Conservation (phyloP, 2,113 vertebrate genomes). For the Leptobrachium leishanense region DNA sequence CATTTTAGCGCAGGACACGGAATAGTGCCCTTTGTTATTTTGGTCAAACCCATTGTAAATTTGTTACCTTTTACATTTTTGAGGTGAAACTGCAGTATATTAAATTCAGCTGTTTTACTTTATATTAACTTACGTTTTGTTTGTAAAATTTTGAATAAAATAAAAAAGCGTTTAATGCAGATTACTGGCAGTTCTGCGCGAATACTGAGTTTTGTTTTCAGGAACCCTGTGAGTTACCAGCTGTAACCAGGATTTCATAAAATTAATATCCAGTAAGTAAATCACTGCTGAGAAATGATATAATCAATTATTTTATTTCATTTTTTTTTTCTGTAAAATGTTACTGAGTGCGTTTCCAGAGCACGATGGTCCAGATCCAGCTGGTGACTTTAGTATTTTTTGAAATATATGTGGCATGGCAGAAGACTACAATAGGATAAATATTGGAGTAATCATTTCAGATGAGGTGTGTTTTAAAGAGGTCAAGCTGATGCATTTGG, state of each 20-base stretch:
- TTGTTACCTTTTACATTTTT: no score
- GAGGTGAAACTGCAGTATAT: no score
- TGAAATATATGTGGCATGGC: slow-evolving; percentile 57
- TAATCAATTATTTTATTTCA: slow-evolving; percentile 51
- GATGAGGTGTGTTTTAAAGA: slow-evolving; percentile 66
- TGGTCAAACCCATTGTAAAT: no score
- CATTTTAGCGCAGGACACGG: no score
- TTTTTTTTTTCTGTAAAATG: slow-evolving; percentile 3
- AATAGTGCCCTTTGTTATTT: no score
- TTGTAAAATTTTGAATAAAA: no score
- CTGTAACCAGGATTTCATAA: neutral
- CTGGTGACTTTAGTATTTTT: slow-evolving; percentile 58
- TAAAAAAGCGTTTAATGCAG: no score
- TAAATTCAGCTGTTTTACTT: no score
- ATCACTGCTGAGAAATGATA: slow-evolving; percentile 52
- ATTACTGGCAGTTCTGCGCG: no score
- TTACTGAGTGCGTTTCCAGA: slow-evolving; percentile 37
- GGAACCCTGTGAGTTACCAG: no score
- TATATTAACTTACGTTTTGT: no score
- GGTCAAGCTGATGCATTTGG: slow-evolving; percentile 62
- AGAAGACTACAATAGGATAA: slow-evolving; percentile 42
- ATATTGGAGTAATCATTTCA: slow-evolving; percentile 60
- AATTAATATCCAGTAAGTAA: slow-evolving; percentile 49
- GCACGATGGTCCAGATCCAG: slow-evolving; percentile 20
- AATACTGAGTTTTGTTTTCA: no score